phyloP scores from a whole-genome alignment of 2,888 invertebrate species.

The Trachelus iudaicus region DNA sequence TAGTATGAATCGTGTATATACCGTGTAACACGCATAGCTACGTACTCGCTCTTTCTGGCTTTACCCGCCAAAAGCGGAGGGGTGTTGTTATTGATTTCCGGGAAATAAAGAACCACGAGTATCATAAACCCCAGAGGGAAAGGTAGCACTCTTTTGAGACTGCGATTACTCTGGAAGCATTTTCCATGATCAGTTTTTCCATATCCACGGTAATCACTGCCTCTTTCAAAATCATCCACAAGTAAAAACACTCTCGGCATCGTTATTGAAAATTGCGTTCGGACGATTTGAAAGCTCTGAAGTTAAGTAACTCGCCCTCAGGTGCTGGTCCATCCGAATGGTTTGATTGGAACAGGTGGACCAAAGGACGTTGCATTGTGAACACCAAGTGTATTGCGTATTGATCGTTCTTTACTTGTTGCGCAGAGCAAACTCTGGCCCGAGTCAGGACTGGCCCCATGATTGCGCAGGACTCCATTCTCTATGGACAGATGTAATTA shows the following conservation, averaged over 20 bases:
- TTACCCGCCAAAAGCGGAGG: background rate
- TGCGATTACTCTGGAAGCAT: background rate
- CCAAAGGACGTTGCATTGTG: constrained; percentile 11
- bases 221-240: background rate
- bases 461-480: constrained; percentile 44
- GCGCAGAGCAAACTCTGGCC: constrained; percentile 53
- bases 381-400: constrained; percentile 51
- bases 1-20: no score
- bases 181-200: background rate
- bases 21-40: background rate
- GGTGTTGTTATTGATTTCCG: background rate
- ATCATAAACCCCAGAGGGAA: background rate
- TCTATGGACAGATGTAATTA: constrained; percentile 55
- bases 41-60: background rate
- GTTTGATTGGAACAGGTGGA: constrained; percentile 25
- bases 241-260: background rate
- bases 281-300: background rate
- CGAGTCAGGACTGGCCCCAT: constrained; percentile 24
- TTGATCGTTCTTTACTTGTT: constrained; percentile 64
- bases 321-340: constrained; percentile 10
- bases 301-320: background rate
- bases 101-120: background rate
- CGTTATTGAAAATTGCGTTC: background rate
- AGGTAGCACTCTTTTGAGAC: background rate
- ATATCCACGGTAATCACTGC: background rate